Percentiles rank a stretch among this genome's conserved stretches.
These are phyloP conservation scores for Octodon degus DNA, from an alignment of 2,113 vertebrate genomes.

Conservation along the genomic window DNA sequence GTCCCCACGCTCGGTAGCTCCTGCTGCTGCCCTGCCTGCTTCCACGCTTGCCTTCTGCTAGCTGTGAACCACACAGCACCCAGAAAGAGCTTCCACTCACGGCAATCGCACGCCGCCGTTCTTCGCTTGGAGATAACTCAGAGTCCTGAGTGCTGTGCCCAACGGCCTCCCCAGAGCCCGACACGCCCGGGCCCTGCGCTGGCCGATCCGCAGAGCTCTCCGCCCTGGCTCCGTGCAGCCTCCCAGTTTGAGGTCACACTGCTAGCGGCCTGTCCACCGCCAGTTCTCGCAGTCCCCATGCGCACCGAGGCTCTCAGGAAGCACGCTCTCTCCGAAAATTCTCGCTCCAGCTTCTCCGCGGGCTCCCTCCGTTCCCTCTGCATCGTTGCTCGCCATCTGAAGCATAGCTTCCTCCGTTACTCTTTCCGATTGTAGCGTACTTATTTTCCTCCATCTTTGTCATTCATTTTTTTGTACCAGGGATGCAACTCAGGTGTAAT, in stretches of 20 bases:
- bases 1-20: not conserved
- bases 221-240: not conserved
- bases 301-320: rapidly evolving
- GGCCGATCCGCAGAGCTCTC: not conserved
- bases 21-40: not conserved
- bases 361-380: not conserved
- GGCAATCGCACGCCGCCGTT: not conserved
- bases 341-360: not conserved
- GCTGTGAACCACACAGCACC: not conserved
- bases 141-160: not conserved
- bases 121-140: not conserved
- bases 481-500: no score
- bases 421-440: not conserved
- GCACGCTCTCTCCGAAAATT: not conserved
- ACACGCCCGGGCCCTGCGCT: not conserved
- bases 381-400: not conserved
- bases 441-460: not conserved
- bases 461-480: not conserved
- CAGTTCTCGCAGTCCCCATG: not conserved
- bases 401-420: not conserved
- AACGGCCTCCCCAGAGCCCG: not conserved
- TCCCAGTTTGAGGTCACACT: not conserved
- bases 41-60: not conserved
- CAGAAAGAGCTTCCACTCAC: not conserved
- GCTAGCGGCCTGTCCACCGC: not conserved